phyloP scores from a whole-genome alignment of 2,113 vertebrate genomes.

The Leucopsar rothschildi region DNA sequence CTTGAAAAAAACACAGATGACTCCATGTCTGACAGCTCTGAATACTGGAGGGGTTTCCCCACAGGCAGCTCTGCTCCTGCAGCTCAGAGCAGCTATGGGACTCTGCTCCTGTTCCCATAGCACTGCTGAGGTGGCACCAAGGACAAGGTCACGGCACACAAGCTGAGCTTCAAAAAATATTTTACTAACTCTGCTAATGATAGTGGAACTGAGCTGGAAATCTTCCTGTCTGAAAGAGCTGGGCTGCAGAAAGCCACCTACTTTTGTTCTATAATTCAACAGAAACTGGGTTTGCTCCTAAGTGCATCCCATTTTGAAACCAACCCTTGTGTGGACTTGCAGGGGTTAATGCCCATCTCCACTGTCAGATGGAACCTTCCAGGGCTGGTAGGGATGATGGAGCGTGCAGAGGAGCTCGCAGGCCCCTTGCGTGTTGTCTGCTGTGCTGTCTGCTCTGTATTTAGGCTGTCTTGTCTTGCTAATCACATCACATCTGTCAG shows the following conservation, averaged over 20 bases:
- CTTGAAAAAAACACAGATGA: background rate
- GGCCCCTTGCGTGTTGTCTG: background rate
- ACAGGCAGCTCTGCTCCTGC: background rate
- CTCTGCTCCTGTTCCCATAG: background rate
- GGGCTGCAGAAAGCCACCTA: background rate
- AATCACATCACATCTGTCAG: slow-evolving; percentile 28
- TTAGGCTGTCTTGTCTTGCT: slow-evolving; percentile 16
- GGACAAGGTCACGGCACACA: background rate
- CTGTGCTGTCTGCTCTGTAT: background rate
- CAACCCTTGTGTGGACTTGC: background rate
- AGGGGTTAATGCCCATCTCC: background rate
- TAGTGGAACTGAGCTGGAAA: background rate
- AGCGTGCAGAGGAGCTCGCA: background rate
- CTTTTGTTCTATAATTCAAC: background rate
- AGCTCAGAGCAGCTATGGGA: background rate
- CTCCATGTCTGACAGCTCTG: background rate
- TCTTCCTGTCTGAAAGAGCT: background rate
- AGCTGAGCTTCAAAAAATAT: background rate
- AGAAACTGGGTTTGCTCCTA: background rate
- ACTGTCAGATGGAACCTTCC: background rate
- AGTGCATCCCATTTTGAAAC: background rate
- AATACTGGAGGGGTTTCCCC: background rate
- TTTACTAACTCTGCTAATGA: background rate
- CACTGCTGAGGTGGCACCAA: background rate
- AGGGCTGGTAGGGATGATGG: background rate